Base-by-base conservation (phyloP, 2,113 vertebrate species). In the Synodontis membranacea region DNA sequence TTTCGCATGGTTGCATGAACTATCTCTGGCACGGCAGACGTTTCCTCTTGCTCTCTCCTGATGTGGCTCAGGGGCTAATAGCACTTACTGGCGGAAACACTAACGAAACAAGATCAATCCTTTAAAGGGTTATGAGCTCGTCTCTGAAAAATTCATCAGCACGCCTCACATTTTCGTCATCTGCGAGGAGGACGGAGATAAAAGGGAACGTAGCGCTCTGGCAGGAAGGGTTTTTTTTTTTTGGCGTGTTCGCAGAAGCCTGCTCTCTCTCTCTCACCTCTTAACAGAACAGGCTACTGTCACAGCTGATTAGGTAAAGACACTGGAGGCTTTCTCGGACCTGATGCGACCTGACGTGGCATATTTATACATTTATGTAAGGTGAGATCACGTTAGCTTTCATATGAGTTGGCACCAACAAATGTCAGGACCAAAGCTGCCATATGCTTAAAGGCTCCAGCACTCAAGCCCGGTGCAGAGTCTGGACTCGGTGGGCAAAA, bases 331-430 rank as follows among this genome's bases (percentile, higher is more conserved):
- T 58, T 86, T 75, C 81, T 74, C 64, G 42, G 75, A 78, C 23
- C 76, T 84, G 84, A 89, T 76, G 48, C 39, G 54, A 86, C 66
- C 56, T 56, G 86, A 86, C 84, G 54, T 34, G 39, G 82, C 78
- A 90, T 86, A 90, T 84, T 86, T 86, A 84, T 84, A 86, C 80
- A 80, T 90, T 90, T 89, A 88, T 80, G 79, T 86, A 80, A 81
- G 75, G 66, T 89, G 83, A 88, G 88, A 84, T 68, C 56, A 72
- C 78, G 75, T 86, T 70, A 70, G 76, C 50, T 75, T 84, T 42
- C 60, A 84, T 76, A 64, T 23, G 70, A 80, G 56, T 80, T 84
- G 80, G 78, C 86, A 87, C 15, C 58, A 68, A 83, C 64, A 86
- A 86, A 88, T 88, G 74, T 83, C 84, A 86, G 74, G 21, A 46